Conservation (phyloP, 2,797 vertebrate genomes). For the Myotis pilosus region DNA sequence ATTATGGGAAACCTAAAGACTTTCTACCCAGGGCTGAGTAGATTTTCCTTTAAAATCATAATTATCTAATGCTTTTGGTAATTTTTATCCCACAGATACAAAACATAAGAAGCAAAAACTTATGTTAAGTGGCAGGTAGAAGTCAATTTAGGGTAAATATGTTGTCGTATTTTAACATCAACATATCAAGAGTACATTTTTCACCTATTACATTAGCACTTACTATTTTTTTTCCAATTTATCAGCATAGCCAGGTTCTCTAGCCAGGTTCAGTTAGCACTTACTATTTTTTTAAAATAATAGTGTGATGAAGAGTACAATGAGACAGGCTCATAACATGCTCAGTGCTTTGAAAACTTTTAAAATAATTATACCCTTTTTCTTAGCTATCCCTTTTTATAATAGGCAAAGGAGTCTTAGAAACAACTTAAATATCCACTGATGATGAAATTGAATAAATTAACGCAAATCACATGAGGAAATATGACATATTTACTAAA, state of each 20-base stretch:
- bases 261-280: neutral
- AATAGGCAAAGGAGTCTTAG: neutral
- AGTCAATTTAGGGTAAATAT: neutral
- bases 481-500: neutral
- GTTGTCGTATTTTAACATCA: neutral
- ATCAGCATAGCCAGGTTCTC: too few relatives aligned
- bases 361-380: neutral
- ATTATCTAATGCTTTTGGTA: constrained; percentile 2
- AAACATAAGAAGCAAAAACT: neutral
- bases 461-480: neutral
- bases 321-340: neutral
- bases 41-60: constrained; percentile 4
- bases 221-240: neutral
- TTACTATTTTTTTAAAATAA: neutral
- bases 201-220: neutral
- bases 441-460: constrained; percentile 4
- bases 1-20: neutral
- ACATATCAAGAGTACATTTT: neutral
- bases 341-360: neutral
- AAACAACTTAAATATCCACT: constrained; percentile 1
- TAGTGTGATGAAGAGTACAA: neutral
- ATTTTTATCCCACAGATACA: neutral
- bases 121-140: neutral
- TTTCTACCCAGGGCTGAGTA: neutral
- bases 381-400: neutral